Evolutionary conservation across 1,140 invertebrate species (phyloP), one percentile per base, ranked within the genome.

Genomic region (Bacillus rossius): DNA sequence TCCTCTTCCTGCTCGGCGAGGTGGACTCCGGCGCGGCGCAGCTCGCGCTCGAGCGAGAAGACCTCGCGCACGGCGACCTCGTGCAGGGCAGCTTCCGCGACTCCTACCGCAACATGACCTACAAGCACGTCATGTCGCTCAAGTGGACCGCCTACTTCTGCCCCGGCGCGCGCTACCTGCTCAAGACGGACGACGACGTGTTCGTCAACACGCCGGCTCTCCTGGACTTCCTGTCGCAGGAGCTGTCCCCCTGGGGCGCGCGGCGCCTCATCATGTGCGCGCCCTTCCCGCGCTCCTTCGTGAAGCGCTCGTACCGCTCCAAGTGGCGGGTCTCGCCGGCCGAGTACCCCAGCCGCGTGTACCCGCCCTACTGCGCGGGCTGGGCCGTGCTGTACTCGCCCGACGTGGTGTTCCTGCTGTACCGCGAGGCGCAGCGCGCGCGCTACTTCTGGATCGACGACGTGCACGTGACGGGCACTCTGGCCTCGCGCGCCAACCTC

Each of bases 361-460:
- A 91, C 73, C 88, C 87, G 16, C 71, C 79, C 3, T 89, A 88
- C 66, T 87, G 88, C 69, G 78, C 82, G 3, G 91, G 91, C 16
- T 91, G 84, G 84, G 84, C 81, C 3, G 81, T 90, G 19, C 66
- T 91, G 4, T 88, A 88, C 64, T 86, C 87, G 0, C 78, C 82
- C 13, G 86, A 89, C 72, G 83, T 85, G 37, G 80, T 84, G 22
- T 80, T 81, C 62, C 69, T 78, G 17, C 67, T 90, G n/a, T 87
- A 87, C 59, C 72, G 72, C 54, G 77, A 81, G 55, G 83, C 84
- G 2, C 84, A 87, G 67, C 62, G 60, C 14, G 68, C 79, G 10
- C 73, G 75, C 4, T 91, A 85, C 70, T 92, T 93, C 75, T 93
- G 91, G 91, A 89, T 92, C 47, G 90, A 93, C 69, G 90, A 92